Conservation (phyloP, 2,888 invertebrate species). For the Volucella inflata region DNA sequence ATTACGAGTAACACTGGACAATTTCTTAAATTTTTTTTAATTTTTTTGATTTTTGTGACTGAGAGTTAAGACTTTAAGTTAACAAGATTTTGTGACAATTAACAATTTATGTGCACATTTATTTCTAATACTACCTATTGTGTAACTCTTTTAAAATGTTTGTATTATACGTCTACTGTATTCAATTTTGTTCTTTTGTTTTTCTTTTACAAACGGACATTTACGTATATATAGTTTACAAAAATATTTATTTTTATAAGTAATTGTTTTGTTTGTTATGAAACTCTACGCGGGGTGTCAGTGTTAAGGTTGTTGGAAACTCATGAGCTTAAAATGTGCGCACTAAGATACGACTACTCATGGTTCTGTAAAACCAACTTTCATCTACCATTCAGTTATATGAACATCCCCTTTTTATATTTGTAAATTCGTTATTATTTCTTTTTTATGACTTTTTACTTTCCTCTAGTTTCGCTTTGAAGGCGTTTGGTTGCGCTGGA, state of each 20-base stretch:
- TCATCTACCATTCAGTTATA: neutral
- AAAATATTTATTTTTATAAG: slow-evolving; percentile 19
- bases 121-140: slow-evolving; percentile 56
- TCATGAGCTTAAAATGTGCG: neutral
- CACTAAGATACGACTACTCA: no score
- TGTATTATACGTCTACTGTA: slow-evolving; percentile 2
- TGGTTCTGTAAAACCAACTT: neutral
- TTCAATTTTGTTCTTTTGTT: neutral
- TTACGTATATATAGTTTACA: slow-evolving; percentile 9
- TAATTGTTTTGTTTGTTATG: neutral
- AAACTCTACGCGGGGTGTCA: neutral
- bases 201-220: slow-evolving; percentile 20
- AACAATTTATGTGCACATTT: slow-evolving; percentile 36
- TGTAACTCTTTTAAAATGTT: slow-evolving; percentile 30
- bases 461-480: slow-evolving; percentile 78
- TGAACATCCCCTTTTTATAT: neutral
- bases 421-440: neutral
- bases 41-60: slow-evolving; percentile 65
- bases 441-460: slow-evolving; percentile 14
- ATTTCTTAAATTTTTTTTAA: slow-evolving; percentile 19
- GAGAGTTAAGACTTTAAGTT: slow-evolving; percentile 19
- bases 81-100: slow-evolving; percentile 58
- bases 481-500: slow-evolving; percentile 90
- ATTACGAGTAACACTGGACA: slow-evolving; percentile 65
- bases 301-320: neutral